Evolutionary conservation across 2,113 vertebrate species (phyloP).

Genomic region (Platysternon megacephalum): DNA sequence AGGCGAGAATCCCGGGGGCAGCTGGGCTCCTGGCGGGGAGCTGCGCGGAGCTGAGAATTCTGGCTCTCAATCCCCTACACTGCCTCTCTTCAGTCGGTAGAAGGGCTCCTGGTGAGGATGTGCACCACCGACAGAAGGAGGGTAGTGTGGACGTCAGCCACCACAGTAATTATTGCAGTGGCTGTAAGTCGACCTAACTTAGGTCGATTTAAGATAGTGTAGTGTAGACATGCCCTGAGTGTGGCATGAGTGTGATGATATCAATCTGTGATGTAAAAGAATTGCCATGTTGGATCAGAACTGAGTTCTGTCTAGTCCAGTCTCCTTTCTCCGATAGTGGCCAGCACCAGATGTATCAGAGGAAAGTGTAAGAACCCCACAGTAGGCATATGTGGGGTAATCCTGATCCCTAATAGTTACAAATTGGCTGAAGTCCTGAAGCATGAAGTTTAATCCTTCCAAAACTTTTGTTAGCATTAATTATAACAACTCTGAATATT

Average conservation of each 20-base stretch:
- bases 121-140: no score
- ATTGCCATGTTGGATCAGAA: background rate
- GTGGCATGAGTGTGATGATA: accelerated
- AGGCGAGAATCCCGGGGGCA: no score
- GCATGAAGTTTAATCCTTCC: background rate
- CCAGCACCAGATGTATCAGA: background rate
- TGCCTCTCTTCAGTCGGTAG: no score
- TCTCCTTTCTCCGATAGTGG: background rate
- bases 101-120: no score
- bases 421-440: background rate
- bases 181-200: no score
- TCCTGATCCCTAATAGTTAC: background rate
- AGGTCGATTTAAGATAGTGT: no score
- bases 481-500: background rate
- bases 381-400: background rate
- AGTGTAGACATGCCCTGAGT: background rate
- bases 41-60: no score
- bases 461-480: background rate
- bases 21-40: no score
- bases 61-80: no score
- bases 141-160: no score
- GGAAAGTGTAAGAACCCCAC: background rate
- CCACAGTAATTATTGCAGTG: no score
- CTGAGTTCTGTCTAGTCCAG: background rate
- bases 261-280: background rate